Evolutionary conservation across 2,888 invertebrate species (phyloP), one percentile per base, ranked within the genome.

Genomic region (Ephialtes manifestator): DNA sequence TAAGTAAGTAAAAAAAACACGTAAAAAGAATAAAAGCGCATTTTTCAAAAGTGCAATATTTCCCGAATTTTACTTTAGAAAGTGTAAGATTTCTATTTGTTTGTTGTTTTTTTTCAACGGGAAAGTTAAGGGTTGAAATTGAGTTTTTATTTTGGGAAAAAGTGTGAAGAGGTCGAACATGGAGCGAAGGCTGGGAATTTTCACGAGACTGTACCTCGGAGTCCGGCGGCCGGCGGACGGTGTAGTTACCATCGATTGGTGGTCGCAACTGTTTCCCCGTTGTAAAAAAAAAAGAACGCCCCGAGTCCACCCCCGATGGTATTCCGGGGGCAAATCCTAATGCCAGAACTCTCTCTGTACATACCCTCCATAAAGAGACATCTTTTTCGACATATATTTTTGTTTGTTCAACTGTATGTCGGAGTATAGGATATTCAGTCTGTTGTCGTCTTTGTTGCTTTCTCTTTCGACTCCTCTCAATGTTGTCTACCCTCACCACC

Each of bases 181-280:
- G n/a, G 39, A 46, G 31, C 46, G 63, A 72, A 74, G 67, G 68
- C 68, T 35, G 35, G 48, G 55, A 58, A 55, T 77, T 88, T 89
- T 92, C 76, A 24, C 28, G 83, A 87, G 93, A 93, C 93, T 93
- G 93, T 93, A 94, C 93, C 71, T 11, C 81, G 88, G 87, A 87
- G 93, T 93, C 93, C 93, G 92, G 93, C 93, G 92, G 92, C 93
- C 93, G 92, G 93, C 93, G 92, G 92, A 87, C 91, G 90, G 90
- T 92, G 93, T 92, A 93, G 93, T 93, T 93, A 93, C 93, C 93
- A 94, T 94, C 93, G 93, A 94, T 94, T 94, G 92, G 93, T 93
- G 93, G 93, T 89, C 93, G 93, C 93, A 93, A 93, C 93, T 93
- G 93, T 93, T 93, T 92, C 93, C 91, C 88, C 91, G 92, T 92